Evolutionary conservation across 2,113 vertebrate species (phyloP), one percentile per base, ranked within the genome.

Genomic region (Cephalopterus ornatus): DNA sequence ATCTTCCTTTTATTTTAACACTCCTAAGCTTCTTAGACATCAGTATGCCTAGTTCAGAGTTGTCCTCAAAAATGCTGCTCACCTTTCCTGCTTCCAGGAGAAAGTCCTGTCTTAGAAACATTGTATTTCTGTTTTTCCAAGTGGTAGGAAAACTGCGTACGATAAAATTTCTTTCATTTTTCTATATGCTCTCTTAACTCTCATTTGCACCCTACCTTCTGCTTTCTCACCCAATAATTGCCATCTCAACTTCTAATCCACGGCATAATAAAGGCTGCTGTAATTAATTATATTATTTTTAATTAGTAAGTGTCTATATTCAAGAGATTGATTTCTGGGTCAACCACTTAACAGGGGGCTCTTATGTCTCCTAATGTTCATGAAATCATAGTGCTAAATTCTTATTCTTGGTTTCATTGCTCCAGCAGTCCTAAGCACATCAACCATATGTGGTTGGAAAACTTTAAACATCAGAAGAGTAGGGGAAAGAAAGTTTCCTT

Each of bases 391-490:
- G 47, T n/a, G 12, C 66, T 88, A 68, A 95, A 87, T 88, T 84
- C 46, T 86, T 76, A 83, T 47, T 83, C 61, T 93, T 92, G 47
- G 49, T 88, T 97, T 94, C 74, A 65, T 72, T 71, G 82, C 81
- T 92, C 47, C 67, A 85, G 50, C 56, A 35, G 53, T 82, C 58
- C 63, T 78, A 74, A 91, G 76, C 39, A 92, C 77, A 95, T 83
- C 83, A 95, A 95, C 96, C 93, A 93, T 91, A 82, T 91, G 93
- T 0, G 61, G 75, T 71, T 93, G 92, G 96, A 96, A 97, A 95
- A 87, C 89, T 96, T 88, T 91, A 90, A 97, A 95, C 83, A 95
- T 97, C 87, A 93, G 87, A 97, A 95, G 93, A 78, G 67, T 76
- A 74, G 53, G 66, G 75, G 68, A 93, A 97, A 91, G 88, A 89